phyloP scores from a whole-genome alignment of 1,140 invertebrate genomes.

The Lithobius niger region DNA sequence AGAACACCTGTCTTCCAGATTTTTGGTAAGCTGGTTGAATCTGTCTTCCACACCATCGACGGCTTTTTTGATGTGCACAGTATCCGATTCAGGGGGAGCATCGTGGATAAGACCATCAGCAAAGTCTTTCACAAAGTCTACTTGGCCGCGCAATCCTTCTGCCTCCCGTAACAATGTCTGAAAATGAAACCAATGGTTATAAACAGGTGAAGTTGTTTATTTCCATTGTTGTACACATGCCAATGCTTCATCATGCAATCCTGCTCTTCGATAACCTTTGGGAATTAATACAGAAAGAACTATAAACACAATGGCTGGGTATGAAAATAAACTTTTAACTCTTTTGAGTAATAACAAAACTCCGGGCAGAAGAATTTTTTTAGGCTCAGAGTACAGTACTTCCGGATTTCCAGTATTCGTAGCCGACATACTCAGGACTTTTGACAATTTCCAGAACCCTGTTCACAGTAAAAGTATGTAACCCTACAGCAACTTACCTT shows the following conservation, averaged over 20 bases:
- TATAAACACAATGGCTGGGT: too few relatives aligned
- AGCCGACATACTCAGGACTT: too few relatives aligned
- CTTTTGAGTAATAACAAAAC: too few relatives aligned
- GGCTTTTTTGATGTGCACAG: slow-evolving; percentile 57
- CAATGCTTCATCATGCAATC: too few relatives aligned
- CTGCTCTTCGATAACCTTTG: too few relatives aligned
- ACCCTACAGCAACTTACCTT: too few relatives aligned
- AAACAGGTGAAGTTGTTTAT: neutral
- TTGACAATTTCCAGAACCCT: too few relatives aligned
- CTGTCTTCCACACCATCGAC: slow-evolving; percentile 61
- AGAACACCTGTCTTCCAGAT: slow-evolving; percentile 60
- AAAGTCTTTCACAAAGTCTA: slow-evolving; percentile 51
- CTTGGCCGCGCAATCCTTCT: slow-evolving; percentile 54
- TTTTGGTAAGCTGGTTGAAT: slow-evolving; percentile 57
- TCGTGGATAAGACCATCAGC: slow-evolving; percentile 60
- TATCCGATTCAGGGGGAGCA: slow-evolving; percentile 46
- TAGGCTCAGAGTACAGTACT: neutral
- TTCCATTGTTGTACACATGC: neutral
- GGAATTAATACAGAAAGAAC: too few relatives aligned
- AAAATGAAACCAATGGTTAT: neutral
- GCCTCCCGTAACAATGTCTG: slow-evolving; percentile 38
- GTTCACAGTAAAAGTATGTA: too few relatives aligned
- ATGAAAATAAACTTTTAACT: too few relatives aligned
- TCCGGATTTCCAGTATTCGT: too few relatives aligned
- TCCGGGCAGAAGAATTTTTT: too few relatives aligned